phyloP scores from a whole-genome alignment of 2,888 invertebrate genomes.

The Tachystola acroxantha region DNA sequence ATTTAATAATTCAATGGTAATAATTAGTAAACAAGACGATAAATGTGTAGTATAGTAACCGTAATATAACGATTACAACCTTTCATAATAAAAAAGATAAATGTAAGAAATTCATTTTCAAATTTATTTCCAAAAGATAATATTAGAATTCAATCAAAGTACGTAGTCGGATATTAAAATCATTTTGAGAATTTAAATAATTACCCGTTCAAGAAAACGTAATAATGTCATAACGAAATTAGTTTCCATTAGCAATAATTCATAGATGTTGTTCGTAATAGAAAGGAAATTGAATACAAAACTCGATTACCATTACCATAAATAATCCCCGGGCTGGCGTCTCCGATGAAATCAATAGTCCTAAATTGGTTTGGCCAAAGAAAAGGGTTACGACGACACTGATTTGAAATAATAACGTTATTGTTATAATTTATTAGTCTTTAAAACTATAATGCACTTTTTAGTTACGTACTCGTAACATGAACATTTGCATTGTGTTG shows the following conservation, averaged over 20 bases:
- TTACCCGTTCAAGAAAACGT: constrained; percentile 6
- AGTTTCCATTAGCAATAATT: constrained; percentile 31
- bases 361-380: constrained; percentile 30
- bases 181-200: not conserved
- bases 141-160: too few relatives aligned
- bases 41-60: too few relatives aligned
- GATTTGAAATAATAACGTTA: not conserved
- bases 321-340: constrained; percentile 35
- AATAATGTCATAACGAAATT: constrained; percentile 5
- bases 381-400: constrained; percentile 11
- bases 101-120: too few relatives aligned
- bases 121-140: too few relatives aligned
- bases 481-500: too few relatives aligned
- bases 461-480: too few relatives aligned
- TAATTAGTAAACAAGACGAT: too few relatives aligned
- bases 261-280: constrained; percentile 38
- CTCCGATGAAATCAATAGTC: constrained; percentile 35
- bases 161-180: too few relatives aligned
- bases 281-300: constrained; percentile 58
- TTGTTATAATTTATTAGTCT: not conserved
- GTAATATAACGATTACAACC: too few relatives aligned
- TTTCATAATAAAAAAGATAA: too few relatives aligned
- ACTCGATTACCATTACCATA: constrained; percentile 54
- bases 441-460: too few relatives aligned
- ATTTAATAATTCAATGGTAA: too few relatives aligned